Conservation (phyloP, 2,797 vertebrate species). For the Salarias fasciatus region DNA sequence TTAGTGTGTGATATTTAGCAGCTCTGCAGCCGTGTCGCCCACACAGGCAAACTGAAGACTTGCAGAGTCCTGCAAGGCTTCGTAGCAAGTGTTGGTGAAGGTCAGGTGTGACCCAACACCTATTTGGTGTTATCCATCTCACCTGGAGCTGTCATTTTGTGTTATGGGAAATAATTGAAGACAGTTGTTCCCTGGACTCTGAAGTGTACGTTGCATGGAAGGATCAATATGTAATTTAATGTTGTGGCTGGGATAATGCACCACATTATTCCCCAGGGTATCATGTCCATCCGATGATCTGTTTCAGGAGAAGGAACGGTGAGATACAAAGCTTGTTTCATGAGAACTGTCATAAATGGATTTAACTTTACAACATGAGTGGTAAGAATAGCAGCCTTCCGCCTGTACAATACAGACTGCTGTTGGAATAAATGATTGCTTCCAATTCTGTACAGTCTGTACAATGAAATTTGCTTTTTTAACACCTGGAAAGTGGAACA, state of each 20-base stretch:
- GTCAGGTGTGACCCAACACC: constrained; percentile 20
- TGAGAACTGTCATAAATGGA: too few species aligned
- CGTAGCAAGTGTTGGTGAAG: constrained; percentile 7
- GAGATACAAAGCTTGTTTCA: too few species aligned
- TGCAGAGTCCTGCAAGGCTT: constrained; percentile 6
- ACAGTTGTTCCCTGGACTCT: not conserved
- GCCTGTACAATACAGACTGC: too few species aligned
- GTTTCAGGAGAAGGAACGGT: too few species aligned
- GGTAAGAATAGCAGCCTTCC: too few species aligned
- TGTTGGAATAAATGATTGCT: too few species aligned
- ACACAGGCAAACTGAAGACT: constrained; percentile 21
- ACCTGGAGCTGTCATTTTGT: constrained; percentile 17
- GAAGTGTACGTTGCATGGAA: not conserved
- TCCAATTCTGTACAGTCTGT: too few species aligned
- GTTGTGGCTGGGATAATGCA: not conserved
- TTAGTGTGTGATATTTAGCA: constrained; percentile 35
- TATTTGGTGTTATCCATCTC: constrained; percentile 20
- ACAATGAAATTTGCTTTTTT: too few species aligned
- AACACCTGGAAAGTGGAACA: too few species aligned
- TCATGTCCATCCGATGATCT: not conserved
- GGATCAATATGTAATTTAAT: constrained; percentile 13
- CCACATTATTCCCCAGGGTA: not conserved
- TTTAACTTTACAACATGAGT: too few species aligned
- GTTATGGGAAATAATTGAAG: constrained; percentile 1
- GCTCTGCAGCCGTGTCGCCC: constrained; percentile 27